Percentiles rank a stretch among this genome's conserved stretches.
These are phyloP conservation scores for Rhinopomastus cyanomelas DNA, from an alignment of 2,113 vertebrate species.

Conservation along the genomic window DNA sequence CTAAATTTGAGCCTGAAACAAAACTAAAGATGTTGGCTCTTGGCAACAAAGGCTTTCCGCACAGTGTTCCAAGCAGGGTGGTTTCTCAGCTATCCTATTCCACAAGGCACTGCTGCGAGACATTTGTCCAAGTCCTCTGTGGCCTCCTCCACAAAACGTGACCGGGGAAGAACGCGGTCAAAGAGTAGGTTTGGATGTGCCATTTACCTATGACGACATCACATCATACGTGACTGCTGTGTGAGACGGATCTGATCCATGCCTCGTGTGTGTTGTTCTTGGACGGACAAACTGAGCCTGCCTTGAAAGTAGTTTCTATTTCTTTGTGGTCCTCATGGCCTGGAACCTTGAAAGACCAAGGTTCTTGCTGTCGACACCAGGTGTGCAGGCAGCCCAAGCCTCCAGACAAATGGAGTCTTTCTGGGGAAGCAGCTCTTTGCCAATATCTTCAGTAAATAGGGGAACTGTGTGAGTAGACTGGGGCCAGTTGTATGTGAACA, in stretches of 20 bases:
- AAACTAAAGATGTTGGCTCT: conserved; percentile 25
- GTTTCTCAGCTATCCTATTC: neutral
- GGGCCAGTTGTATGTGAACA: neutral
- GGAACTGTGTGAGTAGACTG: neutral
- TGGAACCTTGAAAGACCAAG: neutral
- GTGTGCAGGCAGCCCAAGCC: neutral
- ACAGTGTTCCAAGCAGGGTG: neutral
- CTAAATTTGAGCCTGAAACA: conserved; percentile 20
- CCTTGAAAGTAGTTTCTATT: neutral
- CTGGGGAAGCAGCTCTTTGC: neutral
- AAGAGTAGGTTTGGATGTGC: neutral
- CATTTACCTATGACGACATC: neutral
- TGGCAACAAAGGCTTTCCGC: conserved; percentile 6
- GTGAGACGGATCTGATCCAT: neutral
- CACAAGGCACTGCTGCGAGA: neutral
- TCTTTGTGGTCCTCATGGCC: neutral
- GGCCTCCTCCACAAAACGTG: neutral
- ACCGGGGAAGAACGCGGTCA: neutral
- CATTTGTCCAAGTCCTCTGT: neutral
- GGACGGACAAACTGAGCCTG: neutral
- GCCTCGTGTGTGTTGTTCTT: conserved; percentile 11
- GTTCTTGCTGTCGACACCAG: neutral
- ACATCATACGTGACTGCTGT: neutral
- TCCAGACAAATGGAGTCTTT: neutral
- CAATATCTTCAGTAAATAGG: conserved; percentile 10